These are phyloP conservation scores for Coregonus clupeaformis DNA, from an alignment of 2,113 vertebrate genomes.

Conservation along the genomic window DNA sequence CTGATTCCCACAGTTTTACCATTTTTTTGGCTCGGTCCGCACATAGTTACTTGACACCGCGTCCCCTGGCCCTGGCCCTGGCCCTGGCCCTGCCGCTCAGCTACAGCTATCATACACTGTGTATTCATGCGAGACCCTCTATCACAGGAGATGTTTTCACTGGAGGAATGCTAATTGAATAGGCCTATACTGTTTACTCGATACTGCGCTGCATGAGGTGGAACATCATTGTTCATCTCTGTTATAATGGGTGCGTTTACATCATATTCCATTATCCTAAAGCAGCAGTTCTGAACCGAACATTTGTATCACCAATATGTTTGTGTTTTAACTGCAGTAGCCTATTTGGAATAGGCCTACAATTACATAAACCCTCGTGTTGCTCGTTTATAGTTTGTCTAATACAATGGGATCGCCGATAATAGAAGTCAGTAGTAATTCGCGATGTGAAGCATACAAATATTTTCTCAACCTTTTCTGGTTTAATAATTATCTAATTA, in stretches of 20 bases:
- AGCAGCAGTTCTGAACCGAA: neutral
- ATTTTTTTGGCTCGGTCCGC: slow-evolving; percentile 7
- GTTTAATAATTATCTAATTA: slow-evolving; percentile 65
- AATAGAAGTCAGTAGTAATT: slow-evolving; percentile 29
- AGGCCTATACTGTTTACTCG: neutral
- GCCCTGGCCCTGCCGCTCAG: neutral
- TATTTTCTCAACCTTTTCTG: slow-evolving; percentile 55
- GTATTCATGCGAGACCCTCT: neutral
- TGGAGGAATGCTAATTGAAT: neutral
- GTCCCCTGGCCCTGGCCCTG: neutral
- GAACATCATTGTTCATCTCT: neutral
- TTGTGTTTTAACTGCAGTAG: neutral
- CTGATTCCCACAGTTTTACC: slow-evolving; percentile 39
- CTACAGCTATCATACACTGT: neutral
- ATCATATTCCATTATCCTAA: neutral
- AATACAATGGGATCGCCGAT: neutral
- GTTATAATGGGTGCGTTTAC: neutral
- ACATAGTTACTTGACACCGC: neutral
- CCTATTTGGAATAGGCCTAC: neutral
- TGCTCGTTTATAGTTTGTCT: neutral
- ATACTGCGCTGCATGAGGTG: neutral
- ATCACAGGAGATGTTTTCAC: neutral
- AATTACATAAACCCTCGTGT: neutral
- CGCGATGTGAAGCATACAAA: slow-evolving; percentile 55
- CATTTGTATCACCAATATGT: neutral